Conservation (phyloP, 2,113 vertebrate genomes). For the Nothocercus julius region DNA sequence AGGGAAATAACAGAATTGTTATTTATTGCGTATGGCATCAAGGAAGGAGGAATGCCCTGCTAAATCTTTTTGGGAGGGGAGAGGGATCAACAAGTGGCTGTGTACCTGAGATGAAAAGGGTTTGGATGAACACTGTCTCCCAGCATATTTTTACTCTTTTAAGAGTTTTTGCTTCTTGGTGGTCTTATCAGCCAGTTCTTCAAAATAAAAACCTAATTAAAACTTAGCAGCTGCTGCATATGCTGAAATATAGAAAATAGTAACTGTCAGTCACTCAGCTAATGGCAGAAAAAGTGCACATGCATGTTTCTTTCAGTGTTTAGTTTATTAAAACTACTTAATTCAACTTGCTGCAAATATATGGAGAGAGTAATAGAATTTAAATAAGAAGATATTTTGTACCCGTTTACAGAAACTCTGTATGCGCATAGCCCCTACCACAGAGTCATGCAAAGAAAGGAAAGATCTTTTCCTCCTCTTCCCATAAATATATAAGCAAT, state of each 20-base stretch:
- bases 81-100: neutral
- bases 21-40: neutral
- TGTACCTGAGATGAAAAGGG: neutral
- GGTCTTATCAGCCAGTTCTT: neutral
- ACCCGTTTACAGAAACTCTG: neutral
- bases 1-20: too few species aligned
- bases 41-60: neutral
- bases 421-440: neutral
- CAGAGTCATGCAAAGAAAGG: neutral
- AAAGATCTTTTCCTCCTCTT: neutral
- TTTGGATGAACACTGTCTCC: neutral
- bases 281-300: neutral
- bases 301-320: neutral
- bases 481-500: neutral
- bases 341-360: neutral
- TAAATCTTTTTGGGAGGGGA: neutral
- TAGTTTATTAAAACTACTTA: constrained; percentile 12
- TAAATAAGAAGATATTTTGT: neutral
- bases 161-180: neutral
- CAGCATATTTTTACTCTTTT: neutral
- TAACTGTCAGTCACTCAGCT: neutral
- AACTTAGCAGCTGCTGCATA: neutral
- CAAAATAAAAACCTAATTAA: constrained; percentile 1
- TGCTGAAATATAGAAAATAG: neutral
- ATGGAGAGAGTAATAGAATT: neutral